A percentile compares a stretch with the other conserved stretches of the same genome.
Evolutionary conservation across 2,113 vertebrate species (phyloP).

Genomic region (Pogona vitticeps): DNA sequence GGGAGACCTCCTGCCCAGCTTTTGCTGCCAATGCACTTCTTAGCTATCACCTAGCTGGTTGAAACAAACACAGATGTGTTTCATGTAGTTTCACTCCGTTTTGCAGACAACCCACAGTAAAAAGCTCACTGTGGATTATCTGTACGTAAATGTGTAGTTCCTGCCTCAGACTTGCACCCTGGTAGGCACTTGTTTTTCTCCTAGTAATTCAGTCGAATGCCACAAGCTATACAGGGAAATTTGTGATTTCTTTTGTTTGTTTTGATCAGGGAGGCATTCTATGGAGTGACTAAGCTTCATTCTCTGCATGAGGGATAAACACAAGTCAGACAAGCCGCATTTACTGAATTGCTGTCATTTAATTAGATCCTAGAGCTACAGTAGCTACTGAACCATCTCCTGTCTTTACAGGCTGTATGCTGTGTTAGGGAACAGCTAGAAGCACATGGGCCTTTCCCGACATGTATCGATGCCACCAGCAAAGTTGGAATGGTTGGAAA

Average conservation of each 20-base stretch:
- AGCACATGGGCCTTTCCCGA: neutral
- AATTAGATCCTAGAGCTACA: conserved; percentile 33
- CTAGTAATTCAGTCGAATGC: neutral
- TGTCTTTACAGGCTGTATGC: conserved; percentile 24
- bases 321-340: neutral
- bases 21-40: too few species aligned
- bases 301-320: neutral
- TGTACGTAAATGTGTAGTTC: too few species aligned
- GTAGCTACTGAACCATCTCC: conserved; percentile 56
- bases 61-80: too few species aligned
- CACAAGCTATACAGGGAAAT: too few species aligned
- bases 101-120: too few species aligned
- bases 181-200: neutral
- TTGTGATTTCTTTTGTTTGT: neutral
- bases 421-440: neutral
- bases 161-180: neutral
- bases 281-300: neutral
- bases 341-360: conserved; percentile 38
- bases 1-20: too few species aligned
- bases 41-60: too few species aligned
- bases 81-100: too few species aligned
- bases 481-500: neutral
- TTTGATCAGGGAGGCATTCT: conserved; percentile 15
- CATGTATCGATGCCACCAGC: neutral
- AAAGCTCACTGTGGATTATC: too few species aligned